phyloP scores from a whole-genome alignment of 2,113 vertebrate species.

The Astur gentilis region DNA sequence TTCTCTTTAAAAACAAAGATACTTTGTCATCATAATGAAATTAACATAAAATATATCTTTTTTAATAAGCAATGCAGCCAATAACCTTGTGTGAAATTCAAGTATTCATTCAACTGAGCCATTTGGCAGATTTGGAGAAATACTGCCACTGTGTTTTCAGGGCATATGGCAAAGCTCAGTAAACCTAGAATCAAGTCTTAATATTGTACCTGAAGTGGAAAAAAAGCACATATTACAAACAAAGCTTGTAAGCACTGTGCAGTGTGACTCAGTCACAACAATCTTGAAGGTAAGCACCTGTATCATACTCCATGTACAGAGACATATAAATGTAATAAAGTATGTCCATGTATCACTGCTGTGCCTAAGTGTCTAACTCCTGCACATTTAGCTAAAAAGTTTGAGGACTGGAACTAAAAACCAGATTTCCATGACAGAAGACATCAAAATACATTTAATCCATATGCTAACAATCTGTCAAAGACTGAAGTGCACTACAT shows the following conservation, averaged over 20 bases:
- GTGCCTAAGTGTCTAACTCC: neutral
- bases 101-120: neutral
- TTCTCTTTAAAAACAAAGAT: neutral
- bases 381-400: neutral
- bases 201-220: neutral
- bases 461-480: neutral
- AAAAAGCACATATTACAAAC: neutral
- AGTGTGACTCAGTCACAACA: neutral
- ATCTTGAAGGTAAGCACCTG: neutral
- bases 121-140: neutral
- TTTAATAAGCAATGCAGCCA: neutral
- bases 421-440: neutral
- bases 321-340: neutral
- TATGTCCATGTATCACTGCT: neutral
- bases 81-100: neutral
- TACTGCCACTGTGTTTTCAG: neutral
- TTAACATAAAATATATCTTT: neutral
- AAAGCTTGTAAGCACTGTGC: neutral
- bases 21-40: neutral
- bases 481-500: neutral
- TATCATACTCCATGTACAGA: neutral
- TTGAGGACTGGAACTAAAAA: neutral
- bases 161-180: neutral
- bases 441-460: neutral
- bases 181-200: neutral